Conservation (phyloP, 2,113 vertebrate genomes). For the Nanorana parkeri region DNA sequence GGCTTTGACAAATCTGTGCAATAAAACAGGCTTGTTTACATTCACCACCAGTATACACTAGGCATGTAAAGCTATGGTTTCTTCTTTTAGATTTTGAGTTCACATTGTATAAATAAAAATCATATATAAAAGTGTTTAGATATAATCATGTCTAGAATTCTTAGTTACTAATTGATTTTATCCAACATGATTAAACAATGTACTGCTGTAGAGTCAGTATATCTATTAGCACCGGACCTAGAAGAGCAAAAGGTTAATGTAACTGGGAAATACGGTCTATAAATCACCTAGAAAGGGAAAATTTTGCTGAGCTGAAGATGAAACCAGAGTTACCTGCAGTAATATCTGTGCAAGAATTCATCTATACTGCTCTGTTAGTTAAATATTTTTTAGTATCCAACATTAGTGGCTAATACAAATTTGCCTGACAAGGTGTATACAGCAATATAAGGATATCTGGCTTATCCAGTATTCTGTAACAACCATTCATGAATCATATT, state of each 20-base stretch:
- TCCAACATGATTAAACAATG: conserved; percentile 7
- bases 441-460: no score
- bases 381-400: not conserved
- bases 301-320: not conserved
- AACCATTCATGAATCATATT: no score
- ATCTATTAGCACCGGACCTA: conserved; percentile 34
- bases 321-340: not conserved
- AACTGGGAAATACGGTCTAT: conserved; percentile 26
- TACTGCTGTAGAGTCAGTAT: conserved; percentile 23
- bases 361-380: not conserved
- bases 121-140: not conserved
- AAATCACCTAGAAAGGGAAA: conserved; percentile 12
- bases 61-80: no score
- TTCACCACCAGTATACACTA: no score
- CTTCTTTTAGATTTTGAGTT: no score
- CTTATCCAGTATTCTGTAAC: no score
- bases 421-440: no score
- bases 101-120: no score
- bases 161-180: conserved; percentile 10
- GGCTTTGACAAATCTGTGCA: no score
- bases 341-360: not conserved
- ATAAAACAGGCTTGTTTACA: no score
- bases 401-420: not conserved
- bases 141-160: not conserved
- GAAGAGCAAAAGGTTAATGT: conserved; percentile 31